Evolutionary conservation across 2,797 vertebrate genomes (phyloP).

Genomic region (Atherinosoma microstoma): DNA sequence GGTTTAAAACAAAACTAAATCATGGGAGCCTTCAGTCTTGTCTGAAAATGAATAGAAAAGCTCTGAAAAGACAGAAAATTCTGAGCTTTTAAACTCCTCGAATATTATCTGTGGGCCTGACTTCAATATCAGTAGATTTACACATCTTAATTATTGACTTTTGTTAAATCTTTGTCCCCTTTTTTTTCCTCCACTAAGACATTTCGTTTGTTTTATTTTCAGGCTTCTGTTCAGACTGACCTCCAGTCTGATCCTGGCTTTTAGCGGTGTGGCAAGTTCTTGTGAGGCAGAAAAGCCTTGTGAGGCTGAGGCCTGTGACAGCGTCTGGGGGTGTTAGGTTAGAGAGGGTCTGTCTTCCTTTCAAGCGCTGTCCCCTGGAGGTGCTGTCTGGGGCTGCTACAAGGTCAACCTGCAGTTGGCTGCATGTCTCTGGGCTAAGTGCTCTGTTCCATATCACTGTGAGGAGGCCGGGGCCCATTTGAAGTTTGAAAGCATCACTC

Average conservation of each 20-base stretch:
- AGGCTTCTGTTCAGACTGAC: conserved; percentile 38
- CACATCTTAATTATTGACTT: conserved; percentile 4
- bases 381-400: conserved; percentile 32
- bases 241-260: conserved; percentile 59
- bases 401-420: conserved; percentile 52
- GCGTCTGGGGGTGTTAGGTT: conserved; percentile 43
- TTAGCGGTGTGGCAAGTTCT: conserved; percentile 64
- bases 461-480: conserved; percentile 28
- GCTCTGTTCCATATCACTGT: conserved; percentile 53
- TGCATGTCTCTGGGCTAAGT: conserved; percentile 57
- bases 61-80: background rate
- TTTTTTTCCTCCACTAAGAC: conserved; percentile 30
- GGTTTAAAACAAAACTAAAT: background rate
- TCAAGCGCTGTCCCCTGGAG: conserved; percentile 59
- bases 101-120: background rate
- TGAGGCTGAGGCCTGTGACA: conserved; percentile 35
- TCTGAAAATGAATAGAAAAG: background rate
- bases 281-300: conserved; percentile 40
- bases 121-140: background rate
- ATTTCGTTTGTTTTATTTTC: background rate
- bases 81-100: background rate
- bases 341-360: conserved; percentile 48
- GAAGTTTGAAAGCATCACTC: conserved; percentile 50
- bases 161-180: background rate
- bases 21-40: background rate